These are phyloP conservation scores for Climacteris rufus DNA, from an alignment of 2,113 vertebrate genomes.

Conservation along the genomic window DNA sequence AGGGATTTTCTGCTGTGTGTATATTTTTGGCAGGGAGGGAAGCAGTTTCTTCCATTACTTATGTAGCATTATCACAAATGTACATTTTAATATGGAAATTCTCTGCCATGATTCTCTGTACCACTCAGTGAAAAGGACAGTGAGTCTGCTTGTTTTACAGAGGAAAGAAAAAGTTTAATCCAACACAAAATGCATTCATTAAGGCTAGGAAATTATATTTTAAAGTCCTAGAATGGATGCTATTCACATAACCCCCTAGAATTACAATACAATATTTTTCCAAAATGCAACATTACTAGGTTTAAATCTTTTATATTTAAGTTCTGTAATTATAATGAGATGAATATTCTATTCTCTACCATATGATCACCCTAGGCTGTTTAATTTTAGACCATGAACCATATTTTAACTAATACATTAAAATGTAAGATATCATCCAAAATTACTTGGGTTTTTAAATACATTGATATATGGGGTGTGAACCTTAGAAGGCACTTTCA, in stretches of 20 bases:
- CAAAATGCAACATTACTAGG: conserved; percentile 3
- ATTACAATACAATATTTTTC: not conserved
- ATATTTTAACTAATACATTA: conserved; percentile 65
- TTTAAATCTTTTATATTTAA: conserved; percentile 34
- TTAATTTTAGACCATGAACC: conserved; percentile 62
- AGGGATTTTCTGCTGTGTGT: not conserved
- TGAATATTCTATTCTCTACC: conserved; percentile 72
- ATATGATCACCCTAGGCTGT: conserved; percentile 66
- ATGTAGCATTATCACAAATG: not conserved
- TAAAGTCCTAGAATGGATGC: not conserved
- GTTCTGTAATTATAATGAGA: conserved; percentile 69
- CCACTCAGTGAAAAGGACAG: not conserved
- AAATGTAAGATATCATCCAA: conserved; percentile 56
- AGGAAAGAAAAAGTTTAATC: not conserved
- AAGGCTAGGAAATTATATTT: not conserved
- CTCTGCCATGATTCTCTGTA: not conserved
- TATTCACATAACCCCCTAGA: not conserved
- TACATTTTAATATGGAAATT: not conserved
- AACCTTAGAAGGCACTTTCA: not conserved
- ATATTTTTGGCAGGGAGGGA: not conserved
- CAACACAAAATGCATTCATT: not conserved
- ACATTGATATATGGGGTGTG: conserved; percentile 10
- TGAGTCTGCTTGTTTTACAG: not conserved
- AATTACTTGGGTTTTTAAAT: conserved; percentile 38
- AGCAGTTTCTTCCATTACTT: not conserved